phyloP scores from a whole-genome alignment of 2,888 invertebrate species.

The Biston stratarius region DNA sequence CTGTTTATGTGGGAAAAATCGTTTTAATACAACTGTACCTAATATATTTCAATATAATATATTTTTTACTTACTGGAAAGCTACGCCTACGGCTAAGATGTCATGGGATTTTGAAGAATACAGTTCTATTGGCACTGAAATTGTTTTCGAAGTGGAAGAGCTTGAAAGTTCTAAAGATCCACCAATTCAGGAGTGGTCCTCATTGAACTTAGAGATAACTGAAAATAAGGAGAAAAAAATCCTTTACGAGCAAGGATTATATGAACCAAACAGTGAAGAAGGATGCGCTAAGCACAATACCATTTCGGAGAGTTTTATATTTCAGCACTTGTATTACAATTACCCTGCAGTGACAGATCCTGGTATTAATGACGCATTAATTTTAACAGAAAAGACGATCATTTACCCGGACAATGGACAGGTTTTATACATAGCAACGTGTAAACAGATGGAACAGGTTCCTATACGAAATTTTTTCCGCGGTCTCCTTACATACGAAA shows the following conservation, averaged over 20 bases:
- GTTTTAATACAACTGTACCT: too few species aligned
- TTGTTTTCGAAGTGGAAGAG: constrained; percentile 43
- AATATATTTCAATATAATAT: too few species aligned
- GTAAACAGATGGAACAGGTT: constrained; percentile 66
- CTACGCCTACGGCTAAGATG: neutral
- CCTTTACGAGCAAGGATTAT: constrained; percentile 56
- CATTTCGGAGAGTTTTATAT: constrained; percentile 65
- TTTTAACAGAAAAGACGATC: constrained; percentile 52
- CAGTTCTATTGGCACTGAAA: constrained; percentile 16
- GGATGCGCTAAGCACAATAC: constrained; percentile 66
- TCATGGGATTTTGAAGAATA: neutral
- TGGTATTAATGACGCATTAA: constrained; percentile 65
- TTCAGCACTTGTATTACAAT: constrained; percentile 67
- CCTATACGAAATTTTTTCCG: constrained; percentile 63
- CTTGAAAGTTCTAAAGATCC: constrained; percentile 65
- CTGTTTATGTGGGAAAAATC: too few species aligned
- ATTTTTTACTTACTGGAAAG: too few species aligned
- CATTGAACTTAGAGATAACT: constrained; percentile 52
- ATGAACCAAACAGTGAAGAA: constrained; percentile 67
- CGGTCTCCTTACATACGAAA: constrained; percentile 56
- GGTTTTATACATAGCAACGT: constrained; percentile 64
- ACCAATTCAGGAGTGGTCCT: constrained; percentile 72
- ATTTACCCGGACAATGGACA: constrained; percentile 70
- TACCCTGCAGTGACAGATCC: constrained; percentile 74
- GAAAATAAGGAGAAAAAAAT: constrained; percentile 57